Evolutionary conservation across 2,113 vertebrate species (phyloP), one percentile per base, ranked within the genome.

Genomic region (Sphyrna mokarran): DNA sequence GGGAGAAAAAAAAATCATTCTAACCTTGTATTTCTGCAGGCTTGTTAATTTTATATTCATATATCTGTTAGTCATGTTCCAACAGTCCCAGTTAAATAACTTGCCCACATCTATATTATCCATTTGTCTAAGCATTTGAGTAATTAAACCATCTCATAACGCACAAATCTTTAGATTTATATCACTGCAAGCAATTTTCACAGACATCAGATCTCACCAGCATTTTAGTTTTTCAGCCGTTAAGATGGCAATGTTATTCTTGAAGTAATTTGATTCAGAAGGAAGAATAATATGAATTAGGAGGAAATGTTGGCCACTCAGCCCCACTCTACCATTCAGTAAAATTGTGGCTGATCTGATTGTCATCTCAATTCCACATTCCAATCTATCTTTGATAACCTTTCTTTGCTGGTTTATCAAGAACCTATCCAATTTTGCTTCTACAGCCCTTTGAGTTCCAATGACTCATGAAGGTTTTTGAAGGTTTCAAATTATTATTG

Each of bases 31-130:
- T 94, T 94, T 68, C 66, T 48, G 63, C 20, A 94, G 93, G 22
- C 66, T 70, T 26, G 93, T 94, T 94, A 40, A 94, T 94, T 94
- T 94, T 70, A 48, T 23, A 70, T 70, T 94, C 37, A 94, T 26
- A 29, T 94, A 29, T 94, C 37, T 29, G 66, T 20, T 94, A 94
- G 66, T 70, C 68, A 68, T 68, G 68, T 40, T 37, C 93, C 54
- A n/a, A 33, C 87, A 91, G 58, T 18, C 40, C 10, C 40, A 94
- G 93, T 70, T 70, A 94, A 61, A 48, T 72, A 94, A 69, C 66
- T 26, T 72, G 40, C 40, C n/a, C 23, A 14, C 37, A 72, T 69
- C 40, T 70, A 22, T 23, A 69, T 43, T 94, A 94, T 40, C 33
- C 58, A 66, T 37, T 93, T 66, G 16, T 68, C 90, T 40, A 23